Conservation (phyloP, 2,113 vertebrate species). For the Malaclemys terrapin region DNA sequence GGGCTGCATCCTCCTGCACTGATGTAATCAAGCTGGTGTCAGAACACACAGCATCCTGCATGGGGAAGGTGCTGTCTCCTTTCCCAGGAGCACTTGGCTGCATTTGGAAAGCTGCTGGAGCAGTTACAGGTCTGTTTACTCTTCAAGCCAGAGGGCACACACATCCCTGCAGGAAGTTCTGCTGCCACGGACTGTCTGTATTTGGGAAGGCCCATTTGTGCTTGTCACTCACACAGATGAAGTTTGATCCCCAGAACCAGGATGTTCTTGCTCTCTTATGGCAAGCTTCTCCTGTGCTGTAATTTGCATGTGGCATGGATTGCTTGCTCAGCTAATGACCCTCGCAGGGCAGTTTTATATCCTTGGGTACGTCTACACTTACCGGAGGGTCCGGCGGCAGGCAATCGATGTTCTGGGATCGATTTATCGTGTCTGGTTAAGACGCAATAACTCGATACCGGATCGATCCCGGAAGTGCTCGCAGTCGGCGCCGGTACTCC, state of each 20-base stretch:
- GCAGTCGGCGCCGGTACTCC: too few species aligned
- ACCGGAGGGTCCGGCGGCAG: too few species aligned
- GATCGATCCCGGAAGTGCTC: too few species aligned
- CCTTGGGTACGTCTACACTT: too few species aligned
- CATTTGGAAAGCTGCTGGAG: background rate
- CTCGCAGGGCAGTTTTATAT: background rate
- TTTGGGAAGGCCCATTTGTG: background rate
- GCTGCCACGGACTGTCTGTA: background rate
- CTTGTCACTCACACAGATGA: background rate
- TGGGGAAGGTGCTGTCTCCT: background rate
- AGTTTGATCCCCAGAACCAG: background rate
- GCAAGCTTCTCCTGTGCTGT: background rate
- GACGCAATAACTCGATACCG: too few species aligned
- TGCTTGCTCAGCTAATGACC: too few species aligned
- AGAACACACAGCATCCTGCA: background rate
- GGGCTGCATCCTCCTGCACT: slow-evolving; percentile 45
- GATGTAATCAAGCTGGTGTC: background rate
- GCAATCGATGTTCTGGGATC: too few species aligned
- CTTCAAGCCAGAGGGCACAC: background rate
- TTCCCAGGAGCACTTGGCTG: background rate
- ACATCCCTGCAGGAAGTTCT: background rate
- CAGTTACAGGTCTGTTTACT: background rate
- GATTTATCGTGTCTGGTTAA: too few species aligned
- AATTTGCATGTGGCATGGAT: background rate
- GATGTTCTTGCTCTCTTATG: background rate